Evolutionary conservation across 2,113 vertebrate species (phyloP), one percentile per base, ranked within the genome.

Genomic region (Ia io): DNA sequence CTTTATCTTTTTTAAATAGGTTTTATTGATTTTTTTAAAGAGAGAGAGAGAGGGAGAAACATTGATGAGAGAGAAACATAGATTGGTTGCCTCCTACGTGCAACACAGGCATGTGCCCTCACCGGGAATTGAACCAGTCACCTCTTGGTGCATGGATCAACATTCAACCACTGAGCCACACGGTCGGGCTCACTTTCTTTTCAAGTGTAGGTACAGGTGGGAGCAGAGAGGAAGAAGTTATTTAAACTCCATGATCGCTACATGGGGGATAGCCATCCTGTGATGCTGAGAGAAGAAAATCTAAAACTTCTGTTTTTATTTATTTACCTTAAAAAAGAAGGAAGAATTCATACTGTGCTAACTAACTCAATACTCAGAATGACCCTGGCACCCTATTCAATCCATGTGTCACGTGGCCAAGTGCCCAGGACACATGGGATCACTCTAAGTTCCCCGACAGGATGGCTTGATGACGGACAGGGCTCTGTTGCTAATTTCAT

Each of bases 381-480:
- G 40, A 61, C 16, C 14, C 16, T 67, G 56, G 18, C 5, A 28
- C 20, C 2, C 44, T n/a, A 5, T 32, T 16, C 37, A 47, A 23
- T 1, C 17, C 44, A 28, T 1, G 2, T 9, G 25, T 9, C 17
- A 25, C 7, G 3, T 10, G 59, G 32, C 7, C 59, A 35, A 0
- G 0, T 51, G 65, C 40, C 49, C 4, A 23, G 14, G 25, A 5
- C 13, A 51, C 20, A 1, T 13, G 14, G 47, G 13, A 86, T 44
- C 42, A 37, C 65, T 37, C 13, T 10, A 35, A 73, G 30, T 25
- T 8, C 18, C 23, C 61, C 65, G 5, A 10, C 51, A 16, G 2
- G 18, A 56, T 8, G 25, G 3, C 23, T 20, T 23, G 42, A 20
- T 20, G 0, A 0, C 1, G 8, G 17, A 17, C 14, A 1, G 1